Evolutionary conservation across 2,888 invertebrate genomes (phyloP), one percentile per base, ranked within the genome.

Genomic region (Eupeodes luniger): DNA sequence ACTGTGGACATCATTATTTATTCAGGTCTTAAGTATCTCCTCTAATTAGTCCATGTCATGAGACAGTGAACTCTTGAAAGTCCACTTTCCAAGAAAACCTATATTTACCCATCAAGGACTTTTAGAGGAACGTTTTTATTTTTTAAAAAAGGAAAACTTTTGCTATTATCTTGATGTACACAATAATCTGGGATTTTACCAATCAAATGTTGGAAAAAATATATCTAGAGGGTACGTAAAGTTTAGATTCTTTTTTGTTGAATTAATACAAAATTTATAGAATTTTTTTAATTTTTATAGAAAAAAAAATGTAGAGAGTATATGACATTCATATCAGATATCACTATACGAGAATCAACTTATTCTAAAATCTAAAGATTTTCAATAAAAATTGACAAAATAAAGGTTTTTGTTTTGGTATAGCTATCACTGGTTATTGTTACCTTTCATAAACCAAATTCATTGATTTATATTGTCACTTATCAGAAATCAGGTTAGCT

Each of bases 41-140:
- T 72, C 62, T 81, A 85, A 77, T 85, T 85, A 81, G 76, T 81
- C 16, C 69, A 61, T 78, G 82, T 79, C 79, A 82, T 75, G 75
- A 66, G 69, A 57, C 69, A 55, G 6, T 64, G 82, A 81, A 74
- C 86, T 85, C 69, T 69, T 51, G 49, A 10, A 27, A 62, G 19
- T 62, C 44, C 27, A 44, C 40, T 57, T 55, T 27, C 44, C 57
- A 10, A 72, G 44, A 67, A 51, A 14, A 19, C 27, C 47, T 9
- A 66, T 67, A 27, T 66, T 66, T 66, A 14, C 44, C 4, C 9
- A 7, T 40, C 40, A 55, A 55, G 55, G 16, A 44, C 40, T 70
- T 69, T 69, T 9, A 0, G 2, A 47, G 3, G 40, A 9, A 59
- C 7, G 57, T 5, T 57, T 57, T 40, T 40, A 4, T 40, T 34